phyloP scores from a whole-genome alignment of 2,113 vertebrate species.

The Mystacornis crossleyi region DNA sequence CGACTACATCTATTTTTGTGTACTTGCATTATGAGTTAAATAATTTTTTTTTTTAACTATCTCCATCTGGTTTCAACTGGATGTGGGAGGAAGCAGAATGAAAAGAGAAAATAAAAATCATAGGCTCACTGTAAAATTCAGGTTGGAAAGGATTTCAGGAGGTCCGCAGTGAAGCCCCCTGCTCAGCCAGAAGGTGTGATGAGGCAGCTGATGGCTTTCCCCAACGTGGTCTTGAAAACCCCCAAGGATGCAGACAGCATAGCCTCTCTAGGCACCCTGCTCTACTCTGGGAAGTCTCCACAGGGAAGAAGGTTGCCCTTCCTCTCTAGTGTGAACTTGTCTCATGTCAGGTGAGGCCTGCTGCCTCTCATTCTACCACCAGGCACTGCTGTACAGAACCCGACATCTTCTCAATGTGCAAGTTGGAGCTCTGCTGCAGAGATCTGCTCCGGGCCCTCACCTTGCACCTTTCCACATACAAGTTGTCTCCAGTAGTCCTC shows the following conservation, averaged over 20 bases:
- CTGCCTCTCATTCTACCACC: not conserved
- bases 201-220: not conserved
- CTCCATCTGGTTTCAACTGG: not conserved
- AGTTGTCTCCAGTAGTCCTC: not conserved
- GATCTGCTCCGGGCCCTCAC: not conserved
- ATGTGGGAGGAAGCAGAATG: not conserved
- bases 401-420: not conserved
- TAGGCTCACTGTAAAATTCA: not conserved
- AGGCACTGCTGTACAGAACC: not conserved
- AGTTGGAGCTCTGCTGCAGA: not conserved
- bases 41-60: not conserved
- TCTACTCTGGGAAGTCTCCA: not conserved
- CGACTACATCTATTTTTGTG: not conserved
- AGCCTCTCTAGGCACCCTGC: not conserved
- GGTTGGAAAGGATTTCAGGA: not conserved
- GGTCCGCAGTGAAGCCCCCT: not conserved
- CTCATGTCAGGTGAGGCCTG: not conserved
- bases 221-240: not conserved
- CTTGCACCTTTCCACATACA: not conserved
- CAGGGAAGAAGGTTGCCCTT: not conserved
- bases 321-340: not conserved
- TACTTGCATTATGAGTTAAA: not conserved
- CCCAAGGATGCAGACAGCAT: not conserved
- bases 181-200: not conserved
- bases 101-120: not conserved